Evolutionary conservation across 2,797 vertebrate species (phyloP), one percentile per base, ranked within the genome.

Genomic region (Australoheros facetus): DNA sequence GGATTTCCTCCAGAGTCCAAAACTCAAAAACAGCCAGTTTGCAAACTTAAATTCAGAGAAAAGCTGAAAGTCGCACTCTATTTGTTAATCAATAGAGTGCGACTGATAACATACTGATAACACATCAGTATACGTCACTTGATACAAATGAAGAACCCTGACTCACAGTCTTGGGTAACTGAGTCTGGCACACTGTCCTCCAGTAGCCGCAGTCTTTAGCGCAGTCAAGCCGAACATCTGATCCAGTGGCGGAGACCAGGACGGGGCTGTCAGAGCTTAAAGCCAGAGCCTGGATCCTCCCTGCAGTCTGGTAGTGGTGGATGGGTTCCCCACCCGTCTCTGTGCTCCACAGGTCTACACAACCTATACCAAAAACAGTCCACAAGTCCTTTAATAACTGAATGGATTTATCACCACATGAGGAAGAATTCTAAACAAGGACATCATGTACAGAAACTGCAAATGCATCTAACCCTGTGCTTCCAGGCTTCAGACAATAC

Each of bases 281-380:
- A 14, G 96, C 96, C n/a, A 99, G 26, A 0, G 94, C 95, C 84
- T 96, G 96, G 71, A 97, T 89, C 88, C 82, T 93, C 73, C 94
- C 97, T 2, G 96, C 93, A 53, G 95, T 96, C 89, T 97, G 97
- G 93, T 96, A 97, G 74, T 91, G 96, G 82, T 97, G 95, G 90
- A 98, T 77, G 4, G 98, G 97, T 85, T 96, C 95, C 53, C 86
- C 95, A 1, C 96, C 96, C 0, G 95, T 92, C 91, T 96, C 94
- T 62, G 96, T 95, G 91, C 96, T 98, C 98, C 98, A 99, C 19
- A 99, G 90, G 48, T 97, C 96, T 56, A 99, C 90, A 37, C 94
- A 95, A 9, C 98, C 98, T 99, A 64, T 0, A 70, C 0, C 2
- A 60, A 73, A 70, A 64, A 76, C 34, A 51, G 39, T 11, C 4